Evolutionary conservation across 2,888 invertebrate species (phyloP).

Genomic region (Clusia tigrina): DNA sequence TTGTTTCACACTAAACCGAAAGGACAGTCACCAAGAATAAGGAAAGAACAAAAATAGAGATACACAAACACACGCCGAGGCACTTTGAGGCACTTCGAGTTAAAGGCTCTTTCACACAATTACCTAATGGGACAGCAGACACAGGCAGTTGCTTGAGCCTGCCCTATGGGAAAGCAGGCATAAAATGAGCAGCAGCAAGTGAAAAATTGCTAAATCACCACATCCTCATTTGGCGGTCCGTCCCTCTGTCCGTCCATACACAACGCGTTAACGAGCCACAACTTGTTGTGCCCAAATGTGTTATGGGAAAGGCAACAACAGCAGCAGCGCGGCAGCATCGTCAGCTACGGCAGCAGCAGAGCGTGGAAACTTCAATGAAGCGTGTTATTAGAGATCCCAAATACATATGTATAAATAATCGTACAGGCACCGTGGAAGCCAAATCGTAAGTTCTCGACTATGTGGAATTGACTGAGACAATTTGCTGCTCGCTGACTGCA

Average conservation of each 20-base stretch:
- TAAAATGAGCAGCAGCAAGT: conserved; percentile 11
- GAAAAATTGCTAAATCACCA: conserved; percentile 25
- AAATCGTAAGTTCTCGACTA: no score
- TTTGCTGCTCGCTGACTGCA: no score
- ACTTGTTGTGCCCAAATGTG: background rate
- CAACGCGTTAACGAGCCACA: conserved; percentile 14
- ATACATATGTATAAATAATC: conserved; percentile 11
- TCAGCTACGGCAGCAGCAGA: background rate
- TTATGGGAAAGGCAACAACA: background rate
- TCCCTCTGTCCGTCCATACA: no score
- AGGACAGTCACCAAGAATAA: conserved; percentile 9
- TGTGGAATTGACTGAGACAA: no score
- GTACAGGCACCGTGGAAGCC: no score
- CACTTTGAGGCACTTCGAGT: background rate
- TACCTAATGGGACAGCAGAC: conserved; percentile 18
- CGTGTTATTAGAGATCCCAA: conserved; percentile 25
- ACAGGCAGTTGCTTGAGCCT: background rate
- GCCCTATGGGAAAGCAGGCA: conserved; percentile 25
- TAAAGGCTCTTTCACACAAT: conserved; percentile 6
- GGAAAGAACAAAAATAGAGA: background rate
- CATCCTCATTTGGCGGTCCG: no score
- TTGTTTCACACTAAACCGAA: conserved; percentile 21
- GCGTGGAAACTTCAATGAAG: conserved; percentile 19
- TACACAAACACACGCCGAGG: conserved; percentile 25
- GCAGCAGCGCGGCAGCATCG: background rate